Base-by-base conservation (phyloP, 2,797 vertebrate species). In the Anas capensis region DNA sequence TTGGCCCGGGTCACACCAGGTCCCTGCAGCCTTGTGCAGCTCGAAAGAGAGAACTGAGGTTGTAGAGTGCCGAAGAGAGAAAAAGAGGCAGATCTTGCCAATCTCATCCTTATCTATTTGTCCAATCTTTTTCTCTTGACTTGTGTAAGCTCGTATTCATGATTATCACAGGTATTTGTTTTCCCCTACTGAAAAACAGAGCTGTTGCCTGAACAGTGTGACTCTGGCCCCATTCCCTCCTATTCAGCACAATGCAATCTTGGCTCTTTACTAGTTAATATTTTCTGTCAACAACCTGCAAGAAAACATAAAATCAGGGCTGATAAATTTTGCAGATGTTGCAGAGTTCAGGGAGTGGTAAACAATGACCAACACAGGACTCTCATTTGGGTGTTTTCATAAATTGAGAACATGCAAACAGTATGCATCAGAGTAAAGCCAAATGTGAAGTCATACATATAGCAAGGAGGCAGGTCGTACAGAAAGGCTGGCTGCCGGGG, bases 321-420 rank as follows among this genome's bases (percentile, higher is more conserved):
- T 95, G 95, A 93, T 96, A 97, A 97, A 96, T 94, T 95, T 88
- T 93, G 95, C 95, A 97, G 96, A 97, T 95, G 95, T 95, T 97
- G 75, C 90, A 93, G 93, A 95, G 94, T 95, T 91, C 88, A 92
- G 95, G 94, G 96, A 97, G 95, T 94, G 94, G 92, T 97, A 96
- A 96, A 97, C 94, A 95, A 87, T 91, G 94, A 94, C 96, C 95
- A 95, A 86, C 95, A 85, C 93, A 96, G 92, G 90, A 80, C 93
- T 95, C 94, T 95, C 95, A 80, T 76, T 77, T 95, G 95, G 92
- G 88, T 95, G 95, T 95, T 97, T 96, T 96, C 95, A 93, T 68
- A 93, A 90, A 80, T 29, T 93, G 92, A 94, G 86, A 90, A 62
- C 92, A 94, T 24, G 88, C 88, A 92, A 94, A 82, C 83, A 92